Base-by-base conservation (phyloP, 2,113 vertebrate genomes). In the Myotis yumanensis region DNA sequence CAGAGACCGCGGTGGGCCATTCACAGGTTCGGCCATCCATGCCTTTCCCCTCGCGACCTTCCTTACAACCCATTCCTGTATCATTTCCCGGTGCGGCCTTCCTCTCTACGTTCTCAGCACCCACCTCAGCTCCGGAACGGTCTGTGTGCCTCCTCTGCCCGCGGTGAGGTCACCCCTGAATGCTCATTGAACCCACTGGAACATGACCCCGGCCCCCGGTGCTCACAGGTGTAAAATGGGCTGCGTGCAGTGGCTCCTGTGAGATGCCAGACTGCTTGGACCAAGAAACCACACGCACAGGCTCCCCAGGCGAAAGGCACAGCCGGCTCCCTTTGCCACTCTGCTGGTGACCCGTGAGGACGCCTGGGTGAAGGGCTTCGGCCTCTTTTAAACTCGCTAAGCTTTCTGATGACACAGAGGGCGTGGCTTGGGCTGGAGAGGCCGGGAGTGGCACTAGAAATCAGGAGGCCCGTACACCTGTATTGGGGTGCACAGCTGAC, bases 181-280 rank as follows among this genome's bases (percentile, higher is more conserved):
- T 4, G 12, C 14, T 28, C 1, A 0, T 3, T 0, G 43, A 77
- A 54, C 46, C n/a, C 62, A 3, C 1, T 8, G 14, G 30, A 64
- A 54, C 0, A 30, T 52, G 12, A 66, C 68, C 4, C 15, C 46
- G 9, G 4, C 59, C 5, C 4, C 51, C 3, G 0, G 0, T 0
- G 4, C 54, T 25, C 35, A 12, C 0, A 3, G 4, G 20, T 14
- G 9, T 25, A 40, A 76, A 66, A 20, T 5, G n/a, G 40, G 85
- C 28, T 7, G 7, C 48, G 25, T 30, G 23, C 15, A 22, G 37
- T 2, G 17, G 15, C 11, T 52, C 4, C 48, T 7, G 17, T 10
- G 14, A 46, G 66, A n/a, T 7, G 5, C 7, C 32, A 46, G 66
- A 25, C 79, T 1, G 7, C 51, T 11, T 0, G 23, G 71, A 71